These are phyloP conservation scores for Sebastes taczanowskii DNA, from an alignment of 2,797 vertebrate genomes.

Conservation along the genomic window DNA sequence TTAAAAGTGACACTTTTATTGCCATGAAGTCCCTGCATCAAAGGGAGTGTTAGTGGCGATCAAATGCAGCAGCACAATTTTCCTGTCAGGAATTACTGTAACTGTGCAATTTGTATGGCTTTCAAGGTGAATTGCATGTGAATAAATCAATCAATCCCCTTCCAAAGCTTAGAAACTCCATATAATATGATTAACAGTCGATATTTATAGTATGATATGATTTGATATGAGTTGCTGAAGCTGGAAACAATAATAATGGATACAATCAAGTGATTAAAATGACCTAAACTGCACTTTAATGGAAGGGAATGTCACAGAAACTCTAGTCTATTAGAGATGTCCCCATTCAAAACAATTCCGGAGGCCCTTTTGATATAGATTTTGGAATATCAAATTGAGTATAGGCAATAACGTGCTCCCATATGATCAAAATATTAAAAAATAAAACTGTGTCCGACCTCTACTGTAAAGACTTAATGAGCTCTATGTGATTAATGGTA, in stretches of 20 bases:
- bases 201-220: neutral
- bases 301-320: neutral
- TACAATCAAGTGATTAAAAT: neutral
- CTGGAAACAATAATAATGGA: neutral
- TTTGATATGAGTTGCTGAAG: neutral
- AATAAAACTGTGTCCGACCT: neutral
- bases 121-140: neutral
- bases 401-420: neutral
- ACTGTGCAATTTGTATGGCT: neutral
- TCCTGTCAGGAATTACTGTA: neutral
- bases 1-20: neutral
- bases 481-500: constrained; percentile 6
- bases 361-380: neutral
- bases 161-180: neutral
- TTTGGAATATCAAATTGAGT: neutral
- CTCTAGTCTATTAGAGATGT: neutral
- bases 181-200: neutral
- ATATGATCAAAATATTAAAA: neutral
- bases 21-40: neutral
- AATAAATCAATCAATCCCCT: neutral
- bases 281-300: neutral
- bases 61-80: neutral
- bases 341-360: neutral
- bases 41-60: neutral
- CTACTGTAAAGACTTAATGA: neutral